Percentiles rank a stretch among this genome's conserved stretches.
Conservation (phyloP, 2,888 invertebrate genomes). For the Candidula unifasciata region DNA sequence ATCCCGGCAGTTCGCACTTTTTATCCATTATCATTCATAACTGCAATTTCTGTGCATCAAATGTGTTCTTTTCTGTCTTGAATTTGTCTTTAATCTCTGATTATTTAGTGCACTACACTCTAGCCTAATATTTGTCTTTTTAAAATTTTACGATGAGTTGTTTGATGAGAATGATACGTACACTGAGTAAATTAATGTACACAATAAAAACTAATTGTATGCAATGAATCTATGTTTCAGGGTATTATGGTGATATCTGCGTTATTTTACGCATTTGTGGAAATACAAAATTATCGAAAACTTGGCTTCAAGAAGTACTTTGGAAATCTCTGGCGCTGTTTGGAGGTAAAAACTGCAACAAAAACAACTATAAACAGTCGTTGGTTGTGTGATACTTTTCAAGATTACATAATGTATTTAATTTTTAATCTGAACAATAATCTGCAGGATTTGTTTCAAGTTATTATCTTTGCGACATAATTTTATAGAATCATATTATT, state of each 20-base stretch:
- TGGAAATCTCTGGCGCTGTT: slow-evolving; percentile 5
- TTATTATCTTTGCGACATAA: not conserved
- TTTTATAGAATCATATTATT: not conserved
- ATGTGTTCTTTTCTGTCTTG: too few relatives aligned
- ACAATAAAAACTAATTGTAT: not conserved
- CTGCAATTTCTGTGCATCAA: too few relatives aligned
- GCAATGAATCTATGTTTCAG: not conserved
- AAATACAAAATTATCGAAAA: too few relatives aligned
- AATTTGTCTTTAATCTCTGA: too few relatives aligned
- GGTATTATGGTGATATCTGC: not conserved
- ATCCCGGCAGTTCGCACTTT: too few relatives aligned
- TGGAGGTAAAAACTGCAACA: slow-evolving; percentile 16
- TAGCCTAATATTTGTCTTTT: too few relatives aligned
- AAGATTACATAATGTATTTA: not conserved
- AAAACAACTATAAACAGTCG: not conserved
- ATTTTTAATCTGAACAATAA: not conserved
- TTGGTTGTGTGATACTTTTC: not conserved
- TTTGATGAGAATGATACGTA: not conserved
- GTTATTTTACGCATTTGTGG: slow-evolving; percentile 9
- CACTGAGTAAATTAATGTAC: not conserved
- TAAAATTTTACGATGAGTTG: not conserved
- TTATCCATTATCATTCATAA: too few relatives aligned
- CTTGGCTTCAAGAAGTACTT: not conserved
- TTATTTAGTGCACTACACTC: too few relatives aligned
- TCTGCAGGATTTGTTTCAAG: not conserved